These are phyloP conservation scores for Chelonia mydas DNA, from an alignment of 2,797 vertebrate genomes.

Conservation along the genomic window DNA sequence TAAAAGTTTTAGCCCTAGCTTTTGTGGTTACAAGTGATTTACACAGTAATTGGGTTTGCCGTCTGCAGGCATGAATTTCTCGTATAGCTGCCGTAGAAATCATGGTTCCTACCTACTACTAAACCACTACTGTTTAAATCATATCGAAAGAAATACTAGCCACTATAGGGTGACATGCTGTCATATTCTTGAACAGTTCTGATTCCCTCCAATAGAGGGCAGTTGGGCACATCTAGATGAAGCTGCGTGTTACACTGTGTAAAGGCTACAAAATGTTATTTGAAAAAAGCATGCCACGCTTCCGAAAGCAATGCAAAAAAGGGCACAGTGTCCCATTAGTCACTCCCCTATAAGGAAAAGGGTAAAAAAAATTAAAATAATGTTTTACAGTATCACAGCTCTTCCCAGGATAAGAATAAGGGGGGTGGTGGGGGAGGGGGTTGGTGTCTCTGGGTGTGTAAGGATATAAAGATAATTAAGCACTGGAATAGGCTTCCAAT, in stretches of 20 bases:
- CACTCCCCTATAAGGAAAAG: neutral
- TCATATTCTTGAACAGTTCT: neutral
- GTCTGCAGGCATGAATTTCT: neutral
- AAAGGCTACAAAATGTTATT: neutral
- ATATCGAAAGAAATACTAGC: neutral
- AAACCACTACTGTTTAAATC: neutral
- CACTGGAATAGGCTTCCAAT: too few relatives aligned
- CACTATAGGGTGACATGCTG: neutral
- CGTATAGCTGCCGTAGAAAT: neutral
- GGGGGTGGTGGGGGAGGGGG: fast-evolving
- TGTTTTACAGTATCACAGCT: fast-evolving
- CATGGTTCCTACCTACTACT: neutral
- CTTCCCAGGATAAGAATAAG: neutral
- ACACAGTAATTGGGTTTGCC: neutral
- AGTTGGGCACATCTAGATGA: neutral
- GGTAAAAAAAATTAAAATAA: neutral
- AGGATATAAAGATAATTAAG: too few relatives aligned
- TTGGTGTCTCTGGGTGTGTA: too few relatives aligned
- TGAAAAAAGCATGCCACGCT: neutral
- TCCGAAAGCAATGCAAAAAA: fast-evolving
- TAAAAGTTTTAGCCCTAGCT: neutral
- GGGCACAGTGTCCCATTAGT: neutral
- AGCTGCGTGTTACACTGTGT: neutral
- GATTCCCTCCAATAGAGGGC: fast-evolving
- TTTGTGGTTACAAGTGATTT: neutral